Conservation (phyloP, 2,113 vertebrate species). For the Nycticryphes semicollaris region DNA sequence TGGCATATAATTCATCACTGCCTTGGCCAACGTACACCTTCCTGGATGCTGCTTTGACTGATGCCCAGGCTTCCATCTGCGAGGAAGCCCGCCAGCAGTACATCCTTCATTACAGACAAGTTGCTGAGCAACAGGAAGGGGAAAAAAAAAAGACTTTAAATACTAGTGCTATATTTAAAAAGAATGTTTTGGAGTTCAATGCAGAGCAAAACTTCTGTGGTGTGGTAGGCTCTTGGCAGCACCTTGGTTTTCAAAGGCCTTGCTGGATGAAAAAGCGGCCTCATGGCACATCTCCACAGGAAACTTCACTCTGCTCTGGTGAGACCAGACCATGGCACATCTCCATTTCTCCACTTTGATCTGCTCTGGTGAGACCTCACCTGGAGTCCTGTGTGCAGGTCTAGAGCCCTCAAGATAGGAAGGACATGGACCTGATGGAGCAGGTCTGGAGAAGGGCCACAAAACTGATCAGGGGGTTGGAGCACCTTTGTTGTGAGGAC, state of each 20-base stretch:
- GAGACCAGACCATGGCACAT: background rate
- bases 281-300: background rate
- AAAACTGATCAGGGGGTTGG: too few species aligned
- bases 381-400: too few species aligned
- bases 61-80: background rate
- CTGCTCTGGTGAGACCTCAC: too few species aligned
- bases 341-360: too few species aligned
- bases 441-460: too few species aligned
- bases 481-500: too few species aligned
- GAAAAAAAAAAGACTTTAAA: background rate
- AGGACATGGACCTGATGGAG: too few species aligned
- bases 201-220: background rate
- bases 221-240: background rate
- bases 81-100: background rate
- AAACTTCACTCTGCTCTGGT: too few species aligned
- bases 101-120: background rate
- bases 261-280: too few species aligned
- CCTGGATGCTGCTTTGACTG: background rate
- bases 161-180: background rate
- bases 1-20: background rate
- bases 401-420: too few species aligned
- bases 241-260: background rate
- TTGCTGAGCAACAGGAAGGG: background rate
- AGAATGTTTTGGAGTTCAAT: background rate
- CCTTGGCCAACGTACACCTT: background rate